These are phyloP conservation scores for Leptestheria dahalacensis DNA, from an alignment of 1,140 invertebrate genomes.

Conservation along the genomic window DNA sequence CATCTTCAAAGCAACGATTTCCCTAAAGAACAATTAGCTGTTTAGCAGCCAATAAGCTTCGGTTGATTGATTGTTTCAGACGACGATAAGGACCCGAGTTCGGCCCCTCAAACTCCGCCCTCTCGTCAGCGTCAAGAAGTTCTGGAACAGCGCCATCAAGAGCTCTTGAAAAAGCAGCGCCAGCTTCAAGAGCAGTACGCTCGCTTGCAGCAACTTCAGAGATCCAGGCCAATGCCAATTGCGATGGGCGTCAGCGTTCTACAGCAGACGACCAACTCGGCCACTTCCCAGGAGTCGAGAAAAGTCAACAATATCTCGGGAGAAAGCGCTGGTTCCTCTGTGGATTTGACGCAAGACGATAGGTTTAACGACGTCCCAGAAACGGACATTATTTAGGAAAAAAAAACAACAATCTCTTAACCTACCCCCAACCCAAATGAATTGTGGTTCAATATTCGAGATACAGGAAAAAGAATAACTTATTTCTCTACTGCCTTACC, in stretches of 20 bases:
- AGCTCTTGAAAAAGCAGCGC: constrained; percentile 66
- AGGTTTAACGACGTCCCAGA: background rate
- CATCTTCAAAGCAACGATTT: background rate
- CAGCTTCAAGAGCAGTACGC: constrained; percentile 77
- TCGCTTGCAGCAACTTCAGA: constrained; percentile 61
- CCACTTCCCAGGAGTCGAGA: background rate
- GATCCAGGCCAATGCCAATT: constrained; percentile 1
- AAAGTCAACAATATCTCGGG: background rate
- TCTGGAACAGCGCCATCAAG: constrained; percentile 71
- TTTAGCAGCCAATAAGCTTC: background rate
- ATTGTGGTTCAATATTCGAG: too few species aligned
- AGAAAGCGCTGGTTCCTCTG: background rate
- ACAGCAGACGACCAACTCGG: background rate
- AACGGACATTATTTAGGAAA: background rate
- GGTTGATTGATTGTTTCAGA: background rate
- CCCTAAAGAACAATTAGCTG: background rate
- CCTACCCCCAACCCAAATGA: too few species aligned
- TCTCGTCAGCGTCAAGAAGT: constrained; percentile 44
- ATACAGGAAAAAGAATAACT: too few species aligned
- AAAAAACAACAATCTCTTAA: too few species aligned
- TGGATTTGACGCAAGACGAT: background rate
- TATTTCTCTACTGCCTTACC: too few species aligned
- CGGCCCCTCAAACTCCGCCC: constrained; percentile 9
- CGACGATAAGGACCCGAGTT: background rate
- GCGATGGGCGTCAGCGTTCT: background rate